Conservation (phyloP, 2,113 vertebrate genomes). For the Mirounga angustirostris region DNA sequence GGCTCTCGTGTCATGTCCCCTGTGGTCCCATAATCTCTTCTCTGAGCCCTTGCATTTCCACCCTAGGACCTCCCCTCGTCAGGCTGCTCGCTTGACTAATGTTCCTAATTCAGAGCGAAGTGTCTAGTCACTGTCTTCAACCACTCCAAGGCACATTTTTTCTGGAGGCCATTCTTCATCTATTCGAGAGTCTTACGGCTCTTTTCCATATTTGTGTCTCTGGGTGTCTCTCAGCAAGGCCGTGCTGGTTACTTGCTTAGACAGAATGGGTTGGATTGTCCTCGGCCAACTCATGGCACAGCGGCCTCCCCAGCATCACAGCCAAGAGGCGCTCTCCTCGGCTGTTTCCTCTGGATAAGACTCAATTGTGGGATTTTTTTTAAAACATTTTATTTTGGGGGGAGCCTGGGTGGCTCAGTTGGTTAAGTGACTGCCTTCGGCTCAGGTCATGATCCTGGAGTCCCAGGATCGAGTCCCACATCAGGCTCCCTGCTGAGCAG, state of each 20-base stretch:
- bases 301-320: neutral
- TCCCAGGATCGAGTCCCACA: too few species aligned
- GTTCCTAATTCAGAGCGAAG: neutral
- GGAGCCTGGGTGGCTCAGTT: too few species aligned
- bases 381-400: neutral
- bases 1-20: neutral
- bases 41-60: neutral
- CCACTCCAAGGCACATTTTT: neutral
- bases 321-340: neutral
- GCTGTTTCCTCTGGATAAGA: neutral
- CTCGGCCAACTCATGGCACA: neutral
- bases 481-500: too few species aligned
- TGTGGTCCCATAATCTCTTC: neutral
- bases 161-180: neutral
- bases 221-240: neutral
- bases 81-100: neutral
- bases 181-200: neutral
- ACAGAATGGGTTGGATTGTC: neutral
- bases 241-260: neutral
- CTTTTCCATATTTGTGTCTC: neutral
- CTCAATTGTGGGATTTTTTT: neutral
- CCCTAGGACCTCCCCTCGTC: neutral
- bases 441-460: too few species aligned
- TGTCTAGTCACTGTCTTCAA: neutral
- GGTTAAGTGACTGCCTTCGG: too few species aligned